Base-by-base conservation (phyloP, 2,797 vertebrate species). In the Pseudochromis fuscus region DNA sequence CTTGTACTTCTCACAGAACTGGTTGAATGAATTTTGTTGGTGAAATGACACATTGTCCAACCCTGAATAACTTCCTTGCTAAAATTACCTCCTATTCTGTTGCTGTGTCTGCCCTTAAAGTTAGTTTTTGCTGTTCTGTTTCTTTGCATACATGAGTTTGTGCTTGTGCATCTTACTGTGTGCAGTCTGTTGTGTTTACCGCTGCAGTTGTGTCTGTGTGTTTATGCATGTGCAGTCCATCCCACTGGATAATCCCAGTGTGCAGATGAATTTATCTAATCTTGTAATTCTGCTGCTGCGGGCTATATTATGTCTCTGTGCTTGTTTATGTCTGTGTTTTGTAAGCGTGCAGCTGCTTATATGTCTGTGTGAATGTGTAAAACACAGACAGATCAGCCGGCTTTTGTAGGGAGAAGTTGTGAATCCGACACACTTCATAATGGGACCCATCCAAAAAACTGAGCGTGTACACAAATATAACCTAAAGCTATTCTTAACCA, bases 241-340 rank as follows among this genome's bases (percentile, higher is more conserved):
- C 55, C 18, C 13, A 15, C 30, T 68, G 45, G 63, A 46, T 77
- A 74, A 81, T 78, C 33, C 15, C 23, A 55, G 63, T 74, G 82
- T 56, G 35, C 51, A 67, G 49, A 67, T 59, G 21, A 27, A 38
- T 55, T 46, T 70, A 57, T 71, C 51, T 65, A 53, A 65, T 58
- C 38, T 60, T 72, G 45, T 42, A 40, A 51, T 42, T 58, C 40
- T 44, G 27, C 4, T 52, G 45, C 69, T 44, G 53, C 3, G 3
- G 58, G 79, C 61, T 49, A 21, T 35, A 23, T 25, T 57, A 18
- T 48, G 40, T 57, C 46, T 59, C 28, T 18, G 18, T 6, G 24
- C 18, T 21, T 40, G 30, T 59, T 50, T 15, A 23, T 25, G 28
- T 55, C 12, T 27, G 12, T 24, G 23, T 59, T 38, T 67, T 57